Conservation (phyloP, 2,113 vertebrate species). For the Anhinga anhinga region DNA sequence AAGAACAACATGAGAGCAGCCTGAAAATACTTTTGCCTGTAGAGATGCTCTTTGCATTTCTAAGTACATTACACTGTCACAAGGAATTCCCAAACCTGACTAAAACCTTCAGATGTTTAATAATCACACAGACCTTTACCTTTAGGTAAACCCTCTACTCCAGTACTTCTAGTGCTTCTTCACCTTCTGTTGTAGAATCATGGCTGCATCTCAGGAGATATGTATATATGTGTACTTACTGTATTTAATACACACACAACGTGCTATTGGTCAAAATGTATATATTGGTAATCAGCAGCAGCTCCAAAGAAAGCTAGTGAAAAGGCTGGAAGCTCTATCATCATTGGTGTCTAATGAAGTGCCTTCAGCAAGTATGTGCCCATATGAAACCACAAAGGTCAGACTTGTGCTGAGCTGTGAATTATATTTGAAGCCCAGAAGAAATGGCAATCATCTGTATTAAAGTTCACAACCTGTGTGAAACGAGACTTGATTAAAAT, state of each 20-base stretch:
- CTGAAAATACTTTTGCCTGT: background rate
- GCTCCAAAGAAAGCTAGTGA: background rate
- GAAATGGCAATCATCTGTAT: background rate
- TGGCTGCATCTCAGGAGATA: background rate
- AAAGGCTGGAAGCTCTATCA: background rate
- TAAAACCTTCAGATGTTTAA: background rate
- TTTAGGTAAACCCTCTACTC: background rate
- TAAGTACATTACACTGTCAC: background rate
- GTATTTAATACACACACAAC: background rate
- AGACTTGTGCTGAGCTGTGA: background rate
- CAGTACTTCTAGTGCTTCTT: background rate
- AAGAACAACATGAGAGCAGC: background rate
- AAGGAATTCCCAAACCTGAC: background rate
- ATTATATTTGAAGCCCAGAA: background rate
- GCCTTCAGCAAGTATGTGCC: background rate
- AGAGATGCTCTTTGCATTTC: background rate
- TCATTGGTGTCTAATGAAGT: background rate
- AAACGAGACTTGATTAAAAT: conserved; percentile 53
- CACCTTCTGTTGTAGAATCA: background rate
- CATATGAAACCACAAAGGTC: background rate
- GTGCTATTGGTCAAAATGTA: background rate
- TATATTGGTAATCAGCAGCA: background rate
- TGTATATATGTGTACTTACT: background rate
- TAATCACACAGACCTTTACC: background rate
- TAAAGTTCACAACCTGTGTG: conserved; percentile 17